Conservation (phyloP, 2,797 vertebrate genomes). For the Nyctalus aviator region DNA sequence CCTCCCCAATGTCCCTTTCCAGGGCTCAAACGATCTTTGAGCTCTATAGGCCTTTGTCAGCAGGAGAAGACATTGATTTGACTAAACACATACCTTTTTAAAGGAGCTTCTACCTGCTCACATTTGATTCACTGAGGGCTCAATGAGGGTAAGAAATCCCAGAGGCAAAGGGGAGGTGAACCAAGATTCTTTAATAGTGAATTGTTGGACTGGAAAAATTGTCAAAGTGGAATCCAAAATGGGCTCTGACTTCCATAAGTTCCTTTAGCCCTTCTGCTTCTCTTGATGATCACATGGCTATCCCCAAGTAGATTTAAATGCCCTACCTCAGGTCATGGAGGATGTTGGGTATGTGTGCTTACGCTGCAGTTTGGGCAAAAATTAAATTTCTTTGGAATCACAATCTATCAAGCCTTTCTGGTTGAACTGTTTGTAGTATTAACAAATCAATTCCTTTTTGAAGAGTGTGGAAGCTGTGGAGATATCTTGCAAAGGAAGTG, state of each 20-base stretch:
- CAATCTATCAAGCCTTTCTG: neutral
- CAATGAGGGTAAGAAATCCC: neutral
- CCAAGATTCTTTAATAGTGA: neutral
- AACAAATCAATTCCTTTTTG: neutral
- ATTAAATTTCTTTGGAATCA: conserved; percentile 28
- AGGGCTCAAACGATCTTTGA: neutral
- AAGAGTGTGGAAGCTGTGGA: neutral
- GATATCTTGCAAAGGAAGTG: neutral
- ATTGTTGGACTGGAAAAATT: neutral
- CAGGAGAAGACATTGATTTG: neutral
- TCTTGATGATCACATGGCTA: neutral
- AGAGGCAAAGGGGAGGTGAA: neutral
- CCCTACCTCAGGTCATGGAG: rapidly evolving
- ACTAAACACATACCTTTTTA: neutral
- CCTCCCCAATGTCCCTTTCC: neutral
- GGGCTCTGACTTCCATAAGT: neutral
- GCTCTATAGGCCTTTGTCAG: neutral
- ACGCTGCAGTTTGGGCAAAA: neutral
- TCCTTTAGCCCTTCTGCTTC: neutral
- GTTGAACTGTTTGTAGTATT: neutral
- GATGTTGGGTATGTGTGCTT: neutral
- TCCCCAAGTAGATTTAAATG: neutral
- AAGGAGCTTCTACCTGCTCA: neutral
- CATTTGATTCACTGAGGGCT: neutral
- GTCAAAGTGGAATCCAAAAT: neutral